Conservation (phyloP, 1,140 invertebrate species). For the Argopecten irradians region DNA sequence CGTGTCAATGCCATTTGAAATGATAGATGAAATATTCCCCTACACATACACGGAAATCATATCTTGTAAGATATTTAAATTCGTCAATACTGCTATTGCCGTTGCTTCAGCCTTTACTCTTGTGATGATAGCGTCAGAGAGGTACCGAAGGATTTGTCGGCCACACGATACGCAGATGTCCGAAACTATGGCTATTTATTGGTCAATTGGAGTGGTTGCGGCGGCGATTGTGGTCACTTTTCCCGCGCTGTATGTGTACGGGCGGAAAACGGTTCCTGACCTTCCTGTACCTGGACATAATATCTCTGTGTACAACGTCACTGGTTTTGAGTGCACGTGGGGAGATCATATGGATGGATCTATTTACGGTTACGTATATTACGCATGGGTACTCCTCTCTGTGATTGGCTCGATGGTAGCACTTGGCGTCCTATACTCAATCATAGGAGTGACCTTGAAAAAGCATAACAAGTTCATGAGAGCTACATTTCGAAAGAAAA, state of each 20-base stretch:
- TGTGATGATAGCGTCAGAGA: constrained; percentile 45
- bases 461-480: constrained; percentile 38
- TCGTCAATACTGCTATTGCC: constrained; percentile 50
- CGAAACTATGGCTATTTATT: constrained; percentile 31
- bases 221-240: constrained; percentile 12
- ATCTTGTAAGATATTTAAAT: constrained; percentile 65
- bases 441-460: constrained; percentile 41
- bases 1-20: constrained; percentile 67
- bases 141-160: constrained; percentile 49
- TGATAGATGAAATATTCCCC: constrained; percentile 62
- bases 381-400: constrained; percentile 25
- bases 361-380: constrained; percentile 39
- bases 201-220: constrained; percentile 25
- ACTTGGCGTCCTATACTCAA: constrained; percentile 34
- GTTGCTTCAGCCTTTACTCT: constrained; percentile 39
- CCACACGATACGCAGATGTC: constrained; percentile 45
- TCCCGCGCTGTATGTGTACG: constrained; percentile 48
- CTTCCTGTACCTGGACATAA: background rate
- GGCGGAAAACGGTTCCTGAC: constrained; percentile 39
- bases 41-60: constrained; percentile 58
- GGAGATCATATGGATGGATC: constrained; percentile 33
- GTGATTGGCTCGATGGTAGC: constrained; percentile 43
- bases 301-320: constrained; percentile 18
- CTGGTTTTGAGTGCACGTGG: constrained; percentile 49
- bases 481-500: constrained; percentile 26